Base-by-base conservation (phyloP, 1,140 invertebrate genomes). In the Vanessa tameamea region DNA sequence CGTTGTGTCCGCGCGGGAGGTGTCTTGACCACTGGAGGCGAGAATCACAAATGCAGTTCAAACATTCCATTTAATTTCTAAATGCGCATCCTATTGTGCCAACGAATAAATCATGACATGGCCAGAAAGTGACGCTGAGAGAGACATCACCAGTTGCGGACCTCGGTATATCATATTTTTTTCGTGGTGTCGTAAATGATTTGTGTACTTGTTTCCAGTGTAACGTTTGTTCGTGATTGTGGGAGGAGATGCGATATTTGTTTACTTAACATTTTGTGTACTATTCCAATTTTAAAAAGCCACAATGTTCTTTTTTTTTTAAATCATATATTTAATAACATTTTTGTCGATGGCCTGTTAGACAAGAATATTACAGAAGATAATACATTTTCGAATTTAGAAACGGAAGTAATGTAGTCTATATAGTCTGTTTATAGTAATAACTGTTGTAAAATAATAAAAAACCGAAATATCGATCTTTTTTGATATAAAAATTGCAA, bases 11-110 rank as follows among this genome's bases (percentile, higher is more conserved):
- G 73, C 84, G 79, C 85, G 73, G 84, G 85, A 81, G 86, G 87
- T 84, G 80, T 83, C 82, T 63, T 74, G 69, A 70, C 78, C 80
- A 79, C 74, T 82, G 73, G 74, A 77, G 81, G 78, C 81, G 85
- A 82, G 84, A 82, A 84, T 82, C 82, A 81, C 79, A 79, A 82
- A 82, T 79, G 72, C 76, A 83, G 78, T 82, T 76, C 64, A 73
- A 70, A 64, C 73, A 72, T 76, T 77, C 70, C 77, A 61, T 78
- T 74, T 67, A 59, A 73, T 69, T 31, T 63, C 67, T 67, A 76
- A 74, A 69, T 79, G 69, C 57, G 72, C 75, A 73, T 79, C 65
- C 75, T 74, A 73, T 83, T 72, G 78, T 83, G 69, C 73, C 69
- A n/a, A 64, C 57, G 67, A 77, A 77, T 79, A 67, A 81, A 79